A percentile compares a stretch with the other conserved stretches of the same genome.
Evolutionary conservation across 2,797 vertebrate genomes (phyloP).

Genomic region (Nannoperca obscura): DNA sequence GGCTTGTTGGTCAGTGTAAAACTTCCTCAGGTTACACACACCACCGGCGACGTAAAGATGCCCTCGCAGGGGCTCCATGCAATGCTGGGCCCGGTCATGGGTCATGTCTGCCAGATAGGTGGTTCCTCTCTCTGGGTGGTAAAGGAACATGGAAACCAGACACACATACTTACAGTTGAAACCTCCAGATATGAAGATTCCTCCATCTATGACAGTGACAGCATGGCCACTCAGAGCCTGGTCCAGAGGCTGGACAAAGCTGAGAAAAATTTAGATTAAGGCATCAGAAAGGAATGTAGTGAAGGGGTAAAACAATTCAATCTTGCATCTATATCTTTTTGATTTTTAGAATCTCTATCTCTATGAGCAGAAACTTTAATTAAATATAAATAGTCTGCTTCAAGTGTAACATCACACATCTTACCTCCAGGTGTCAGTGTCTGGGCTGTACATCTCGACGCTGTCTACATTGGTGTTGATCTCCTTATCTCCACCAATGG

Average conservation of each 20-base stretch:
- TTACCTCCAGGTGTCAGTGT: constrained; percentile 84
- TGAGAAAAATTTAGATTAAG: constrained; percentile 35
- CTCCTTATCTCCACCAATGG: constrained; percentile 85
- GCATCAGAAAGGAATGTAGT: neutral
- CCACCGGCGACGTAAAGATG: constrained; percentile 81
- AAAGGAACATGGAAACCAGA: constrained; percentile 80
- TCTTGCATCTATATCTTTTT: neutral
- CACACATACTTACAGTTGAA: constrained; percentile 83
- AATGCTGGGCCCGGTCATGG: constrained; percentile 82
- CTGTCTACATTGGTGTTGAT: constrained; percentile 82
- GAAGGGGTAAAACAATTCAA: neutral
- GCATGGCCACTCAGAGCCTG: constrained; percentile 82
- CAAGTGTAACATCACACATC: neutral
- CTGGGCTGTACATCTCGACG: constrained; percentile 82
- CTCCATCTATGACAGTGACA: constrained; percentile 52
- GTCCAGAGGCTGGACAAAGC: constrained; percentile 77
- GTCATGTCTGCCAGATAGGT: constrained; percentile 80
- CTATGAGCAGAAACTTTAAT: neutral
- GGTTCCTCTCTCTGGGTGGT: constrained; percentile 80
- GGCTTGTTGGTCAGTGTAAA: constrained; percentile 81
- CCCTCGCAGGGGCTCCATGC: constrained; percentile 82
- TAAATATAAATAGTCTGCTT: neutral
- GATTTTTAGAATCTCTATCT: neutral
- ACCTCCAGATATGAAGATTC: constrained; percentile 85
- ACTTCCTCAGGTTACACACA: constrained; percentile 77